Evolutionary conservation across 2,888 invertebrate genomes (phyloP).

Genomic region (Apeira syringaria): DNA sequence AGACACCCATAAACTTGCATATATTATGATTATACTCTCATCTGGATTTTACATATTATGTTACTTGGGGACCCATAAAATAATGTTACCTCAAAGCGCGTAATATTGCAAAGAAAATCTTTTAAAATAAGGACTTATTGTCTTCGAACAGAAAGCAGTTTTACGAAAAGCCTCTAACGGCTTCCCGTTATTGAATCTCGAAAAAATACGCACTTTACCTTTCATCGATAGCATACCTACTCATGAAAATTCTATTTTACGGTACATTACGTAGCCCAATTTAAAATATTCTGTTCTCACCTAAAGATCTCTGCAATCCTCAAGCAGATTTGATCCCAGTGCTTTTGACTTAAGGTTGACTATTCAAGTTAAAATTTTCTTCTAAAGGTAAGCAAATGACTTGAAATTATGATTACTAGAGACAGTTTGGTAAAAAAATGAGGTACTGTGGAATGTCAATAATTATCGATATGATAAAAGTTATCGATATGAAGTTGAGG

Average conservation of each 20-base stretch:
- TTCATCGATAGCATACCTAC: slow-evolving; percentile 53
- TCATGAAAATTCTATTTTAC: slow-evolving; percentile 70
- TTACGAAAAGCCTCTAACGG: slow-evolving; percentile 24
- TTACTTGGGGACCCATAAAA: no score
- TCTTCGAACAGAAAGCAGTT: no score
- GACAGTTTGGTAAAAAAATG: slow-evolving; percentile 16
- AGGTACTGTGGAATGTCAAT: slow-evolving; percentile 12
- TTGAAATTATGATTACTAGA: slow-evolving; percentile 26
- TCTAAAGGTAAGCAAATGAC: slow-evolving; percentile 3
- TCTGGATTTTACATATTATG: no score
- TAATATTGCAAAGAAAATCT: no score
- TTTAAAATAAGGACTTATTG: no score
- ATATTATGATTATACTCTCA: no score
- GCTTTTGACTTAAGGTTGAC: neutral
- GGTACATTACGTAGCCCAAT: slow-evolving; percentile 68
- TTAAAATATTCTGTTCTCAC: slow-evolving; percentile 34
- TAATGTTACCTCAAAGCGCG: no score
- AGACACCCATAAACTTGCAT: no score
- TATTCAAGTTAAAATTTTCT: neutral
- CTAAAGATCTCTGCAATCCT: slow-evolving; percentile 1
- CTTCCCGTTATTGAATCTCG: slow-evolving; percentile 28
- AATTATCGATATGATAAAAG: slow-evolving; percentile 6
- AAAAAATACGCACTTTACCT: slow-evolving; percentile 19
- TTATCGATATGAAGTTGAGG: slow-evolving; percentile 13
- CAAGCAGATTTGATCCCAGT: neutral